These are phyloP conservation scores for Gonocerus acuteangulatus DNA, from an alignment of 2,888 invertebrate species.

Conservation along the genomic window DNA sequence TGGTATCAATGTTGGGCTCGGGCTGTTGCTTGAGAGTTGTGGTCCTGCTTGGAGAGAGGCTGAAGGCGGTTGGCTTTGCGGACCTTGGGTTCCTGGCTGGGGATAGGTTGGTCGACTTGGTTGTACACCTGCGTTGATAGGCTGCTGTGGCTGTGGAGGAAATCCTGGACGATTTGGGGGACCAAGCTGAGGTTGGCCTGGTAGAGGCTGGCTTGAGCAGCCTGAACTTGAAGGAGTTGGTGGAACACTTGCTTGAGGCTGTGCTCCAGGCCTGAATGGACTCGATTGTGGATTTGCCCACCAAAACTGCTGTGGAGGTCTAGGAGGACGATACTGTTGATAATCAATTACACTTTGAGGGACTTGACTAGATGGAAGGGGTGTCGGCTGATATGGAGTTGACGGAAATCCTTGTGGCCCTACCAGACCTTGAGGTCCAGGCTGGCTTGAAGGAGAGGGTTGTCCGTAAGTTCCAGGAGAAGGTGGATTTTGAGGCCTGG, in stretches of 20 bases:
- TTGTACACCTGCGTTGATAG: slow-evolving; percentile 5
- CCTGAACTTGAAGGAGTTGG: slow-evolving; percentile 12
- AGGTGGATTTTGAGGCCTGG: background rate
- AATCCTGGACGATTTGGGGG: slow-evolving; percentile 20
- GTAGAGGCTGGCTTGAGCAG: background rate
- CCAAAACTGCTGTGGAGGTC: slow-evolving; percentile 13
- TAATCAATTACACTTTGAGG: background rate
- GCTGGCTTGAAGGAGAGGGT: background rate
- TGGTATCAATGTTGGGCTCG: background rate
- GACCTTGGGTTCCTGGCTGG: background rate
- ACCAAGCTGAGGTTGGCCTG: slow-evolving; percentile 7
- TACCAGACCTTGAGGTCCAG: too few relatives aligned
- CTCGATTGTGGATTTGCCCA: slow-evolving; percentile 1
- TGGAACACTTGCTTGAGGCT: background rate
- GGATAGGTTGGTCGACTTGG: slow-evolving; percentile 15
- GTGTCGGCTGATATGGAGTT: background rate
- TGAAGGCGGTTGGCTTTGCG: slow-evolving; percentile 1
- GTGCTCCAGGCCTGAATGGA: slow-evolving; percentile 7
- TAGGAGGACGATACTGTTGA: slow-evolving; percentile 1
- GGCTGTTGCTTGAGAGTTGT: background rate
- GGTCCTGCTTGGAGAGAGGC: background rate
- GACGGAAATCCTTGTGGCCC: background rate
- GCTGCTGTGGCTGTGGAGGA: slow-evolving; percentile 18
- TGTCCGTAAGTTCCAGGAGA: background rate
- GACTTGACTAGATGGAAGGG: background rate